These are phyloP conservation scores for Mnemiopsis leidyi DNA, from an alignment of 37 sponge, comb jelly and placozoan genomes.

Conservation along the genomic window DNA sequence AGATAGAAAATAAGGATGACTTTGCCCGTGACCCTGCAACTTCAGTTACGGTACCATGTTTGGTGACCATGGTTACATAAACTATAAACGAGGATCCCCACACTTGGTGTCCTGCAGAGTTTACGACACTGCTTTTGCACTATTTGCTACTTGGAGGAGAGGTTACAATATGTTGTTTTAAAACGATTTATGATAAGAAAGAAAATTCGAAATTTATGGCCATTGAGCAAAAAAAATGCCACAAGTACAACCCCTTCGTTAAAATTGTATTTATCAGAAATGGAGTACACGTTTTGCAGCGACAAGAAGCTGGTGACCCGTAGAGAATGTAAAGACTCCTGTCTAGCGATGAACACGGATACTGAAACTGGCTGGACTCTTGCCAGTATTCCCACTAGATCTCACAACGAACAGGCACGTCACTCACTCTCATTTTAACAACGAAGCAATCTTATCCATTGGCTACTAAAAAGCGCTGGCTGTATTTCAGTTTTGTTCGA, in stretches of 20 bases:
- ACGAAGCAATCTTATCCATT: no score
- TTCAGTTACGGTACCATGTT: conserved; percentile 5
- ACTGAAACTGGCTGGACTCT: conserved; percentile 13
- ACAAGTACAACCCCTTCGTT: no score
- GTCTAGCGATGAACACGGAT: background rate
- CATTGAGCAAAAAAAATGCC: no score
- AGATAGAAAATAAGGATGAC: no score
- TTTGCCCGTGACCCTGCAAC: no score
- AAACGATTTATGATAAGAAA: no score
- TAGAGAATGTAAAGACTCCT: background rate
- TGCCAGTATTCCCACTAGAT: background rate
- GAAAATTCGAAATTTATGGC: no score
- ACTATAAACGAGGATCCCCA: background rate
- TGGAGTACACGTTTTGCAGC: conserved; percentile 25
- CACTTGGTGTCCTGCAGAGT: background rate
- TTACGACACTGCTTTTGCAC: background rate
- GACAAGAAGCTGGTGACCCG: background rate
- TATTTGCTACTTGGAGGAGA: background rate
- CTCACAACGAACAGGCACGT: conserved; percentile 25
- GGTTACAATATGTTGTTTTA: no score
- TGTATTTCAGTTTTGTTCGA: no score
- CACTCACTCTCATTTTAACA: no score
- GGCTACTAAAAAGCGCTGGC: no score
- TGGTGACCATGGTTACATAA: background rate
- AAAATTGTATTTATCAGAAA: background rate